Conservation (phyloP, 2,113 vertebrate species). For the Toxostoma redivivum region DNA sequence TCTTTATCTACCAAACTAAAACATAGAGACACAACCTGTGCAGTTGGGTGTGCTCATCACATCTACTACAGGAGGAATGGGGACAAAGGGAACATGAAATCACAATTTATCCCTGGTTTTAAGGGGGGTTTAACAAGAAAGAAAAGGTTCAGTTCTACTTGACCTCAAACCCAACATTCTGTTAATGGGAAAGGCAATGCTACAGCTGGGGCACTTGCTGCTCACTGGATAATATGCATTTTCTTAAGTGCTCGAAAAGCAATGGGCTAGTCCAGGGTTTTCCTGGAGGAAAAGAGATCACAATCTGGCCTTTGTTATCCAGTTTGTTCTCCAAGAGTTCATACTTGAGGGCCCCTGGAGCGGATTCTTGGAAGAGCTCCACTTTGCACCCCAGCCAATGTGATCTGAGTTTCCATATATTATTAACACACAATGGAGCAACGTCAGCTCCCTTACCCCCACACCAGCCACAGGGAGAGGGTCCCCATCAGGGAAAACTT, state of each 20-base stretch:
- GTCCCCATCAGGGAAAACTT: background rate
- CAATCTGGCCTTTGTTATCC: conserved; percentile 61
- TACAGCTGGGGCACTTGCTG: background rate
- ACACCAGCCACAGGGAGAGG: background rate
- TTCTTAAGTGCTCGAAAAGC: background rate
- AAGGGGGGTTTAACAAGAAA: background rate
- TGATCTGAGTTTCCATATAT: conserved; percentile 22
- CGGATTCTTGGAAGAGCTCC: conserved; percentile 52
- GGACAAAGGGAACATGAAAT: background rate
- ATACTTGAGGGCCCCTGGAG: conserved; percentile 2
- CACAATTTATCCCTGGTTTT: background rate
- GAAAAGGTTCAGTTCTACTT: background rate
- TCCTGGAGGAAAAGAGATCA: conserved; percentile 54
- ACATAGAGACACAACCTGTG: background rate
- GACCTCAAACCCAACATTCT: background rate
- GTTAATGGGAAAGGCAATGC: background rate
- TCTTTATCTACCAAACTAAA: background rate
- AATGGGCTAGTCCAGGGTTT: conserved; percentile 38
- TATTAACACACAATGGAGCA: conserved; percentile 58
- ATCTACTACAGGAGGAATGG: background rate
- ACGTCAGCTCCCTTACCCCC: conserved; percentile 37
- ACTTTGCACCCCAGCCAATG: conserved; percentile 44
- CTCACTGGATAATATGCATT: background rate
- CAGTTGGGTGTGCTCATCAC: background rate
- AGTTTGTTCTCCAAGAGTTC: conserved; percentile 51